These are phyloP conservation scores for Mythimna vitellina DNA, from an alignment of 2,888 invertebrate genomes.

Conservation along the genomic window DNA sequence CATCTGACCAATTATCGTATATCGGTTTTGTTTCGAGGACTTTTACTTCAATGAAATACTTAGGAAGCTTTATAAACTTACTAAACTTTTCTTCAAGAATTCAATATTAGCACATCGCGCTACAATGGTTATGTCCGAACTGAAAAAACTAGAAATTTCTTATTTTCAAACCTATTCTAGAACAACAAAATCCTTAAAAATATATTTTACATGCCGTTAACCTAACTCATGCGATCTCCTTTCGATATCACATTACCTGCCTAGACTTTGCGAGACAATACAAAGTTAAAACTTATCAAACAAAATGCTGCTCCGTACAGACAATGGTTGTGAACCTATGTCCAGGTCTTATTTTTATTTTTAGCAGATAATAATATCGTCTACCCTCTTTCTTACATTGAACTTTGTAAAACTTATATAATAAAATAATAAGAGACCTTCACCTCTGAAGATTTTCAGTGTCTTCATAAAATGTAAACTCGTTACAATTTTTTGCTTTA, in stretches of 20 bases:
- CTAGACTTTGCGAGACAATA: conserved; percentile 1
- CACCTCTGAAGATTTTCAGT: neutral
- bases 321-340: conserved; percentile 2
- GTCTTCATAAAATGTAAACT: neutral
- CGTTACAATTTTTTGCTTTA: neutral
- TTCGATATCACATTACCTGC: too few species aligned
- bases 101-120: too few species aligned
- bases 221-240: too few species aligned
- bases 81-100: too few species aligned
- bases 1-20: neutral
- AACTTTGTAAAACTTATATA: neutral
- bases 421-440: neutral
- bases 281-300: conserved; percentile 8
- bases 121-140: too few species aligned
- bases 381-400: neutral
- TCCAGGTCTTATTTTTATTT: conserved; percentile 5
- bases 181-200: too few species aligned
- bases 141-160: too few species aligned
- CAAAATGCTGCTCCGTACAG: conserved; percentile 3
- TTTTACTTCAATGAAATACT: too few species aligned
- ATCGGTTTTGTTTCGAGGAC: too few species aligned
- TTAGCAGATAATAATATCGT: neutral
- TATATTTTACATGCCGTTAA: too few species aligned
- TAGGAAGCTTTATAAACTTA: too few species aligned
- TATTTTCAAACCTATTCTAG: too few species aligned